Conservation (phyloP, 1,140 invertebrate species). For the Harpegnathos saltator region DNA sequence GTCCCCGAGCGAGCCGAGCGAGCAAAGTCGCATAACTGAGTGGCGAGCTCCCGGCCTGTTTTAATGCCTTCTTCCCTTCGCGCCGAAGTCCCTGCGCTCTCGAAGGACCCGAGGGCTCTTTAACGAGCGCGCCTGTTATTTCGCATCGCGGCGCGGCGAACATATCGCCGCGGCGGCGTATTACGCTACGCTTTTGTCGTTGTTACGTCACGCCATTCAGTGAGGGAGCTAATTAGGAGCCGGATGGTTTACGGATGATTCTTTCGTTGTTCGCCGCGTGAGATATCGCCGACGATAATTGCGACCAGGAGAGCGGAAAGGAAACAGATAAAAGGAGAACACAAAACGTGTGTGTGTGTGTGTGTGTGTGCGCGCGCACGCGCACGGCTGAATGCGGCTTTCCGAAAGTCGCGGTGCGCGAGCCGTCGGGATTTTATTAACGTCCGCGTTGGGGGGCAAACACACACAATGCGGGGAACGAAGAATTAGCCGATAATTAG, state of each 20-base stretch:
- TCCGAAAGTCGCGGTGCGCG: not conserved
- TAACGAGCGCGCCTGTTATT: constrained; percentile 13
- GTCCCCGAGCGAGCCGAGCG: not conserved
- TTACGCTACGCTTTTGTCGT: not conserved
- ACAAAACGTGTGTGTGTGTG: no score
- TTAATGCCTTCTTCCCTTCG: not conserved
- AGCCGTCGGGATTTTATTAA: not conserved
- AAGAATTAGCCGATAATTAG: not conserved
- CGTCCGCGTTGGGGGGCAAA: not conserved
- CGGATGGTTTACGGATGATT: no score
- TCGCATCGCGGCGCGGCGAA: not conserved
- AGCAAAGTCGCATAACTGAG: constrained; percentile 34
- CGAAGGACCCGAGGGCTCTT: not conserved
- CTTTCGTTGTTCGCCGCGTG: no score
- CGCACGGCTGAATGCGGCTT: not conserved
- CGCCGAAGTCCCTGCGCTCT: not conserved
- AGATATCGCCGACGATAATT: no score
- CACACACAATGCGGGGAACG: not conserved
- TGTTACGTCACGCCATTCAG: no score
- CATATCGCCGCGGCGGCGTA: not conserved
- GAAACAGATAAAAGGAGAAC: not conserved
- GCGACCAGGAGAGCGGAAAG: not conserved
- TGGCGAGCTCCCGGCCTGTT: not conserved
- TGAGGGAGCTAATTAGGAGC: no score
- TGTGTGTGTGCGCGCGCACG: no score